These are phyloP conservation scores for Diglossa cyanea DNA, from an alignment of 2,797 vertebrate species.

Conservation along the genomic window DNA sequence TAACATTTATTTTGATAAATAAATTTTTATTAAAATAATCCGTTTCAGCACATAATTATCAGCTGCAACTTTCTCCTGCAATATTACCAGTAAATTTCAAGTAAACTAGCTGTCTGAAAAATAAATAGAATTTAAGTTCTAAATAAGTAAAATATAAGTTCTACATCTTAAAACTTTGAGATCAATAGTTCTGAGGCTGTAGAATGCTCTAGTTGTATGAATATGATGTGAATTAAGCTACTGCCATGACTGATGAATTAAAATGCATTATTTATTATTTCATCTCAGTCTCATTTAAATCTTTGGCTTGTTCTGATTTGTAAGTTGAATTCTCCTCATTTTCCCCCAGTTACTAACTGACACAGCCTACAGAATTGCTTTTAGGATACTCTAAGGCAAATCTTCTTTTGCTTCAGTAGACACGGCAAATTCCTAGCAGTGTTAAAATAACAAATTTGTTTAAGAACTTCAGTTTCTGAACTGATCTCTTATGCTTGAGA, in stretches of 20 bases:
- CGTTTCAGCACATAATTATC: not conserved
- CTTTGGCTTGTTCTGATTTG: not conserved
- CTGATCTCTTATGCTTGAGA: not conserved
- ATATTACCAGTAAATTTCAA: not conserved
- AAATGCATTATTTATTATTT: constrained; percentile 15
- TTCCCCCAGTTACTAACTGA: not conserved
- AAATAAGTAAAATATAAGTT: not conserved
- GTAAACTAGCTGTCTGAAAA: not conserved
- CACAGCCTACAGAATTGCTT: not conserved
- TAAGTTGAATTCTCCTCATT: not conserved
- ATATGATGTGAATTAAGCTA: not conserved
- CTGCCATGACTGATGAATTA: not conserved
- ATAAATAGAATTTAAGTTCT: not conserved
- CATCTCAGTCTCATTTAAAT: not conserved
- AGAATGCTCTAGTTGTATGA: not conserved
- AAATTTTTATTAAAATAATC: not conserved
- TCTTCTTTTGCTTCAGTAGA: not conserved
- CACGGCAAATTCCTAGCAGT: not conserved
- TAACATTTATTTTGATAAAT: not conserved
- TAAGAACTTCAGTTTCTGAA: not conserved
- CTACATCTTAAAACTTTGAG: not conserved
- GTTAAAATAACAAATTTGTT: not conserved
- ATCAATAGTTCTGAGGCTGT: not conserved
- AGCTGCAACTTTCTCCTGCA: not conserved
- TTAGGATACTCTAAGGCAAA: not conserved